Evolutionary conservation across 1,140 invertebrate species (phyloP), one percentile per base, ranked within the genome.

Genomic region (Harpegnathos saltator): DNA sequence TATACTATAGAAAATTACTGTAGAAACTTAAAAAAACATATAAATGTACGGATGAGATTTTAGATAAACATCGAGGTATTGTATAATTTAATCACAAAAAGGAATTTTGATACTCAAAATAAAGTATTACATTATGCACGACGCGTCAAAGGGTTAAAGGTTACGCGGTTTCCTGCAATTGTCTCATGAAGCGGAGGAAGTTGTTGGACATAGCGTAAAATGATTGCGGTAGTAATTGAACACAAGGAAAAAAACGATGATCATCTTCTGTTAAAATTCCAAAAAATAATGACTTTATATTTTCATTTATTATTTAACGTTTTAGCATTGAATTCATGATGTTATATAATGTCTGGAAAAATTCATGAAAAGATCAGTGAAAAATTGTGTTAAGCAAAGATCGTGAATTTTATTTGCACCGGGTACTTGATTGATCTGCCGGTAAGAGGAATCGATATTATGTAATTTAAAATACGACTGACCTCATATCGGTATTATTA

Each of bases 141-240:
- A 5, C n/a, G 11, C 9, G 3, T 1, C 24, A 56, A 83, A 85
- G 81, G 89, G 87, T 77, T 88, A 91, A 90, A 94, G 91, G 91
- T 93, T 91, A 85, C 91, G 91, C 68, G 90, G 92, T 91, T 93
- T 94, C 92, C 92, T 91, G 90, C 75, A 75, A 93, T 94, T 94
- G 92, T 93, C 87, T 61, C 19, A 15, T 63, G 65, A 22, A 59
- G 48, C 12, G 5, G 12, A 1, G n/a, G 48, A 66, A 22, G 19
- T 69, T 71, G n/a, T 69, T 48, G 58, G 56, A 71, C 58, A 19
- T 59, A 17, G n/a, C 17, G 19, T 22, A 44, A 2, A 0, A 78
- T 9, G 56, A 58, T n/a, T 38, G 1, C n/a, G 38, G 24, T 19
- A 1, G 44, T 24, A 68, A 78, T 58, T 19, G 0, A 56, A 44